Evolutionary conservation across 2,797 vertebrate genomes (phyloP), one percentile per base, ranked within the genome.

Genomic region (Sebastes steindachneri): DNA sequence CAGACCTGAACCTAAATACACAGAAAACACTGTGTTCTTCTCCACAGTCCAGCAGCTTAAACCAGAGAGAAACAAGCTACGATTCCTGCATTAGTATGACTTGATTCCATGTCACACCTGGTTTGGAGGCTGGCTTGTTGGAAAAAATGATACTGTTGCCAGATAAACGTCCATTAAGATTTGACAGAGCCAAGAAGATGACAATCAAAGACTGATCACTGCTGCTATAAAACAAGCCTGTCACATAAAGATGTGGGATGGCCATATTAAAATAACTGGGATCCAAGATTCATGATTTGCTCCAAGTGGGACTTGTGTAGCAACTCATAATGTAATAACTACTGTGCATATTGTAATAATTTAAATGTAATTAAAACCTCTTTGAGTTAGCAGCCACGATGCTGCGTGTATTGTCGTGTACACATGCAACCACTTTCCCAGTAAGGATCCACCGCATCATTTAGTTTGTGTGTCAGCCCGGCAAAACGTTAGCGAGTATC

Each of bases 1-100:
- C 80, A 93, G 94, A 95, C 90, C 86, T 90, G 73, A 95, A 95
- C 86, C 79, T 77, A 93, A 93, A 94, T 81, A 93, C 73, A 83
- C 84, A 93, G 84, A 93, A 92, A 73, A 74, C 77, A 80, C 80
- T 74, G 85, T 88, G 82, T 91, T 85, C 83, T 89, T 48, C 17
- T 48, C 64, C 55, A 58, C 21, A 70, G 72, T 62, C 69, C 55
- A 45, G 71, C 3, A 9, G 76, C 69, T 73, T 73, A 76, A 81
- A 75, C 63, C 68, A 62, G 66, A 68, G 37, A 67, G 48, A 74
- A 89, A 73, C 25, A 41, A 63, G 72, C 74, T 73, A 29, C 1
- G 25, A 37, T 7, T 66, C 21, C 64, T 55, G 68, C 15, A 4
- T 55, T 33, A 68, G 70, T 33, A 33, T 70, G 63, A 60, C 68